These are phyloP conservation scores for Tichodroma muraria DNA, from an alignment of 2,113 vertebrate genomes.

Conservation along the genomic window DNA sequence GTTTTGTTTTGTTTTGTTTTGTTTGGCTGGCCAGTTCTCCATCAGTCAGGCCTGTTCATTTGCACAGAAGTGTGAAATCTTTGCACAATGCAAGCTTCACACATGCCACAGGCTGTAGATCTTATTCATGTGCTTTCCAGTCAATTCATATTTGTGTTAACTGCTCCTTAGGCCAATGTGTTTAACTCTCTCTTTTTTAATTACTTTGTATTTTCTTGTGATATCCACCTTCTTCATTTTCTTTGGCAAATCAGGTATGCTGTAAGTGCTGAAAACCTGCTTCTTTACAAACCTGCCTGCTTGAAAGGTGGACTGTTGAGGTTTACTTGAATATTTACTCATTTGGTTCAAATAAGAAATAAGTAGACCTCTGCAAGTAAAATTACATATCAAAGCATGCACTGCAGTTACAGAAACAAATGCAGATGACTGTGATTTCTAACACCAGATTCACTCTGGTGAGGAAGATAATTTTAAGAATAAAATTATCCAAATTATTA, in stretches of 20 bases:
- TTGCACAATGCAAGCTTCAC: not conserved
- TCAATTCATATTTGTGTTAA: not conserved
- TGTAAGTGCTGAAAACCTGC: not conserved
- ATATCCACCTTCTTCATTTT: not conserved
- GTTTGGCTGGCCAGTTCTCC: not conserved
- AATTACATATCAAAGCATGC: not conserved
- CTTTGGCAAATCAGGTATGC: not conserved
- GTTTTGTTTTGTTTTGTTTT: too few relatives aligned
- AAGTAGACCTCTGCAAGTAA: not conserved
- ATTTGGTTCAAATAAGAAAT: not conserved
- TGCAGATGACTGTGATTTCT: not conserved
- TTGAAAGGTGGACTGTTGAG: not conserved
- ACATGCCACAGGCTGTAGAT: not conserved
- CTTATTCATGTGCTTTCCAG: not conserved
- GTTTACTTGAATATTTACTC: not conserved
- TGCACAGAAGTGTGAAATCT: not conserved
- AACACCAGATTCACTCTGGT: not conserved
- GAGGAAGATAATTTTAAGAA: not conserved
- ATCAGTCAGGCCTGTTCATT: not conserved
- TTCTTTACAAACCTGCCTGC: not conserved
- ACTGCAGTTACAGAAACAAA: not conserved
- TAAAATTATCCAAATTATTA: too few relatives aligned
- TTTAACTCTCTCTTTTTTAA: not conserved
- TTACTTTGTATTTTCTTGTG: not conserved
- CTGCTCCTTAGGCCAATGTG: not conserved